A percentile compares a stretch with the other conserved stretches of the same genome.
Conservation (phyloP, 1,140 invertebrate species). For the Elymnias hypermnestra region DNA sequence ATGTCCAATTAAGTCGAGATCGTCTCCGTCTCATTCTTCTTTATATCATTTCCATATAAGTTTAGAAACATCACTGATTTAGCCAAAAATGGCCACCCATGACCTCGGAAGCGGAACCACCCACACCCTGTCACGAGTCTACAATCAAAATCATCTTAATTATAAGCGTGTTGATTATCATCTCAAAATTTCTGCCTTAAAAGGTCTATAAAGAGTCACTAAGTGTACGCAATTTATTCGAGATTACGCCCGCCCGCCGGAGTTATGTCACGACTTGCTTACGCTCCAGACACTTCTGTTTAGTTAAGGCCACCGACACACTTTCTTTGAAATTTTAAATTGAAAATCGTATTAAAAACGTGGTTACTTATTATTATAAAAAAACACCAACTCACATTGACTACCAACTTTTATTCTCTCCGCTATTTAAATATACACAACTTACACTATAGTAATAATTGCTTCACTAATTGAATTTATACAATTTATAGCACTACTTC, state of each 20-base stretch:
- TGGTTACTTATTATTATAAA: no score
- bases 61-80: conserved; percentile 36
- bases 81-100: conserved; percentile 43
- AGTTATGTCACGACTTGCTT: conserved; percentile 65
- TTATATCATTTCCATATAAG: conserved; percentile 19
- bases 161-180: conserved; percentile 72
- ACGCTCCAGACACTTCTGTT: conserved; percentile 61
- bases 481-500: no score
- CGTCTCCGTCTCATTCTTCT: not conserved
- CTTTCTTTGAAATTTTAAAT: not conserved
- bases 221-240: conserved; percentile 71
- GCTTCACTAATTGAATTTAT: no score
- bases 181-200: conserved; percentile 73
- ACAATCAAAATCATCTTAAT: conserved; percentile 67
- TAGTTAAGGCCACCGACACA: conserved; percentile 23
- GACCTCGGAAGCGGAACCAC: conserved; percentile 68
- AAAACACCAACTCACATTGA: no score
- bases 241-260: conserved; percentile 57
- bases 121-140: conserved; percentile 63
- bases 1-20: conserved; percentile 6
- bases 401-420: no score
- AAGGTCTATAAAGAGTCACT: conserved; percentile 72
- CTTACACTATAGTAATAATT: no score
- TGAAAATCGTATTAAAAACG: no score
- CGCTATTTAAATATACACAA: no score